Percentiles rank a stretch among this genome's conserved stretches.
Conservation (phyloP, 1,140 invertebrate species). For the Halyomorpha halys region DNA sequence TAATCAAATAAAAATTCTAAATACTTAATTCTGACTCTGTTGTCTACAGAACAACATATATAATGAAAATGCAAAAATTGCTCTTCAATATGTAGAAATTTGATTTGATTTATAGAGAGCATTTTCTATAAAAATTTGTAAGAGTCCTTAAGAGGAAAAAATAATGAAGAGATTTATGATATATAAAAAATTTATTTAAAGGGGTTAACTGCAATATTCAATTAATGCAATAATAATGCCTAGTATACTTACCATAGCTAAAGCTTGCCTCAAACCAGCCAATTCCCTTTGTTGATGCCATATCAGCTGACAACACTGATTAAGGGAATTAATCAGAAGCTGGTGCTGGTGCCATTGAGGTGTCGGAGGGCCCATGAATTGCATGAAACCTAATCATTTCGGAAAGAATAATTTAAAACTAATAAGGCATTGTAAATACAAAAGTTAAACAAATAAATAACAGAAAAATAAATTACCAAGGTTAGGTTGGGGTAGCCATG, state of each 20-base stretch:
- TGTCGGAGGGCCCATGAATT: conserved; percentile 22
- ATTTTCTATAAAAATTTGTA: too few relatives aligned
- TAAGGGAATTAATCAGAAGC: conserved; percentile 47
- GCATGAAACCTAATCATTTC: conserved; percentile 25
- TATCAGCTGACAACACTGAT: conserved; percentile 50
- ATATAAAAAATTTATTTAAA: too few relatives aligned
- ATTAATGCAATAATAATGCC: too few relatives aligned
- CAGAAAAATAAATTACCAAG: background rate
- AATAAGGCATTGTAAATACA: background rate
- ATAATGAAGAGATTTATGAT: too few relatives aligned
- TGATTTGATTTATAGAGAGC: too few relatives aligned
- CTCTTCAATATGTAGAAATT: too few relatives aligned
- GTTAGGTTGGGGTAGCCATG: conserved; percentile 24
- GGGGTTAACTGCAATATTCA: too few relatives aligned
- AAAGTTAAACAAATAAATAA: conserved; percentile 3
- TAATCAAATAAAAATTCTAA: too few relatives aligned
- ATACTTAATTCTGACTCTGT: too few relatives aligned
- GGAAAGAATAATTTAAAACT: background rate
- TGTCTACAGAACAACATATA: too few relatives aligned
- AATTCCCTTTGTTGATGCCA: conserved; percentile 51
- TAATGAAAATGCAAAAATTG: too few relatives aligned
- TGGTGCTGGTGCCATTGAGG: conserved; percentile 38
- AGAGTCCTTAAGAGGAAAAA: too few relatives aligned
- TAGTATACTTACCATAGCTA: conserved; percentile 30
- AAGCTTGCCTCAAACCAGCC: conserved; percentile 39